Evolutionary conservation across 2,888 invertebrate species (phyloP).

Genomic region (Antheraea assamensis): DNA sequence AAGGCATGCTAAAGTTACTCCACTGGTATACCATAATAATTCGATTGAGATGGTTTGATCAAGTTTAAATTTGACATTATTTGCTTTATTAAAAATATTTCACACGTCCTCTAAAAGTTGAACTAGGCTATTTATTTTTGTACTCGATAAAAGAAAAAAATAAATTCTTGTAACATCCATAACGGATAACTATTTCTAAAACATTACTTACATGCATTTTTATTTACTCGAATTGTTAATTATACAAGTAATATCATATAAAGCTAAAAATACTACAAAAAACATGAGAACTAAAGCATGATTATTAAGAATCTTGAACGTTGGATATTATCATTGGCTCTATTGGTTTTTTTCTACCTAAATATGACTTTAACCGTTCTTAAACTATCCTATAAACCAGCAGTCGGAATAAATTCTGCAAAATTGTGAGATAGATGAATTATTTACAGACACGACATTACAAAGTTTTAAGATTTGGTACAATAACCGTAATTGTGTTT

Average conservation of each 20-base stretch:
- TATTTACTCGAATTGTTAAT: slow-evolving; percentile 1
- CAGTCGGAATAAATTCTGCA: slow-evolving; percentile 45
- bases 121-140: neutral
- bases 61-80: no score
- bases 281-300: slow-evolving; percentile 17
- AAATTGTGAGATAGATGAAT: slow-evolving; percentile 10
- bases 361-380: slow-evolving; percentile 37
- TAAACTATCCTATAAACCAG: slow-evolving; percentile 28
- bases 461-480: neutral
- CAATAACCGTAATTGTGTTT: neutral
- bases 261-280: slow-evolving; percentile 27
- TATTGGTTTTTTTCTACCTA: slow-evolving; percentile 35
- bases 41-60: no score
- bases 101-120: neutral
- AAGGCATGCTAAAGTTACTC: no score
- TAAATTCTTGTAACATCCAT: neutral
- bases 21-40: no score
- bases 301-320: slow-evolving; percentile 30
- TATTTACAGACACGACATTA: slow-evolving; percentile 7
- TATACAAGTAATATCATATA: slow-evolving; percentile 20
- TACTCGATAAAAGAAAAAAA: neutral
- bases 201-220: neutral
- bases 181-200: neutral
- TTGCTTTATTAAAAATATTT: no score
- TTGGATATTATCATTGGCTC: slow-evolving; percentile 34